phyloP scores from a whole-genome alignment of 2,888 invertebrate species.

The Ochropacha duplaris region DNA sequence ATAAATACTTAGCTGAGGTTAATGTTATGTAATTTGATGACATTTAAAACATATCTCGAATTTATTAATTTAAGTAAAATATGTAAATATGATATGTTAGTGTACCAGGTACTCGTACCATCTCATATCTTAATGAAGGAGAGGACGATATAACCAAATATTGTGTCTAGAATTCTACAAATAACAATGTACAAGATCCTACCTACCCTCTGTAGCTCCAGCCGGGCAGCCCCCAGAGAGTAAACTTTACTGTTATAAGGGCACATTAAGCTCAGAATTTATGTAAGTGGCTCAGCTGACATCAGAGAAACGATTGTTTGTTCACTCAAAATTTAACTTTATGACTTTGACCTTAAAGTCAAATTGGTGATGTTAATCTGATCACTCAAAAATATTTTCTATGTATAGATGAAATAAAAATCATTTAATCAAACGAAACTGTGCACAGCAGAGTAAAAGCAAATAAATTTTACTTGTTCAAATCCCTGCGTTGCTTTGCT shows the following conservation, averaged over 20 bases:
- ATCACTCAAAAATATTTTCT: background rate
- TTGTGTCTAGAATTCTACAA: background rate
- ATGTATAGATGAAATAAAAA: no score
- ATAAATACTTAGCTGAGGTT: no score
- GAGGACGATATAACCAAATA: background rate
- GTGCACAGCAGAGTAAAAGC: no score
- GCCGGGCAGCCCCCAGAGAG: slow-evolving; percentile 9
- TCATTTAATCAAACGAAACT: no score
- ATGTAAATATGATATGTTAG: no score
- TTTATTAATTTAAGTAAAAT: no score
- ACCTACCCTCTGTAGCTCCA: background rate
- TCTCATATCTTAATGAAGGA: background rate
- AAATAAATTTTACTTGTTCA: no score
- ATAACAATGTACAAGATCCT: background rate
- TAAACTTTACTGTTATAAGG: slow-evolving; percentile 18
- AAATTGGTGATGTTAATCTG: background rate
- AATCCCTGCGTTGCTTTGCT: no score
- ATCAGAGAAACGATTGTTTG: slow-evolving; percentile 15
- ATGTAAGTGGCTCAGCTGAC: slow-evolving; percentile 23
- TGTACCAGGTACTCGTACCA: no score
- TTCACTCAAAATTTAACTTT: slow-evolving; percentile 21
- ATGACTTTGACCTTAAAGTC: slow-evolving; percentile 11
- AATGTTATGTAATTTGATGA: no score
- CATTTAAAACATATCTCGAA: no score
- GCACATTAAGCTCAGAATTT: slow-evolving; percentile 24